Percentiles rank a stretch among this genome's conserved stretches.
These are phyloP conservation scores for Nannoperca australis DNA, from an alignment of 2,797 vertebrate species.

Conservation along the genomic window DNA sequence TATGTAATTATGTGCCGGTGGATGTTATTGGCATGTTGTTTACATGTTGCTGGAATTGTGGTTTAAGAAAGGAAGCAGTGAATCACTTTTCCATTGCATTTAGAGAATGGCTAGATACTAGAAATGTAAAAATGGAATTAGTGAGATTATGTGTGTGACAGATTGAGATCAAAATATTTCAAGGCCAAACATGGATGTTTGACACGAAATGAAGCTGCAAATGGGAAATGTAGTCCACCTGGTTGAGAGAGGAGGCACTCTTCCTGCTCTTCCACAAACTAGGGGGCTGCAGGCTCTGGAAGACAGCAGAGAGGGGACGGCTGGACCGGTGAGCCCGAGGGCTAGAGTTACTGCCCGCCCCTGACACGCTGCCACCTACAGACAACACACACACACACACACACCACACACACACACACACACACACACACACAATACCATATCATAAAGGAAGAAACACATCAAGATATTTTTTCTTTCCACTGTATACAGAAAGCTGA, in stretches of 20 bases:
- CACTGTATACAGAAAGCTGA: neutral
- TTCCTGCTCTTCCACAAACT: slow-evolving; percentile 94
- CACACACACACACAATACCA: neutral
- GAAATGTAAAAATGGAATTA: neutral
- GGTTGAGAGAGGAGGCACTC: slow-evolving; percentile 88
- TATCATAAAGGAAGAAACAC: neutral
- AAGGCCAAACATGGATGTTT: neutral
- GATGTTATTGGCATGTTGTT: too few relatives aligned
- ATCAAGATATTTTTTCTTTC: neutral
- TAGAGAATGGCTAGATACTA: too few relatives aligned
- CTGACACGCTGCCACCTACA: slow-evolving; percentile 85
- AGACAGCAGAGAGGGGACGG: slow-evolving; percentile 93
- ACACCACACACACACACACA: slow-evolving; percentile 22
- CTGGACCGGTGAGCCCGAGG: slow-evolving; percentile 87
- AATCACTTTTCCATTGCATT: too few relatives aligned
- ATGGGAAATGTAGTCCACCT: slow-evolving; percentile 80
- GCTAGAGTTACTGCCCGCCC: slow-evolving; percentile 87
- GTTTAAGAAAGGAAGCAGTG: too few relatives aligned
- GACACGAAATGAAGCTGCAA: neutral
- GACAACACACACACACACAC: slow-evolving; percentile 23
- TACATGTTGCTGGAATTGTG: too few relatives aligned
- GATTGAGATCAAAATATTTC: neutral
- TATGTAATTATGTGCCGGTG: too few relatives aligned
- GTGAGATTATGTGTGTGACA: neutral
- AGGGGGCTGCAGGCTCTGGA: slow-evolving; percentile 93